Conservation (phyloP, 2,113 vertebrate genomes). For the Fulica atra region DNA sequence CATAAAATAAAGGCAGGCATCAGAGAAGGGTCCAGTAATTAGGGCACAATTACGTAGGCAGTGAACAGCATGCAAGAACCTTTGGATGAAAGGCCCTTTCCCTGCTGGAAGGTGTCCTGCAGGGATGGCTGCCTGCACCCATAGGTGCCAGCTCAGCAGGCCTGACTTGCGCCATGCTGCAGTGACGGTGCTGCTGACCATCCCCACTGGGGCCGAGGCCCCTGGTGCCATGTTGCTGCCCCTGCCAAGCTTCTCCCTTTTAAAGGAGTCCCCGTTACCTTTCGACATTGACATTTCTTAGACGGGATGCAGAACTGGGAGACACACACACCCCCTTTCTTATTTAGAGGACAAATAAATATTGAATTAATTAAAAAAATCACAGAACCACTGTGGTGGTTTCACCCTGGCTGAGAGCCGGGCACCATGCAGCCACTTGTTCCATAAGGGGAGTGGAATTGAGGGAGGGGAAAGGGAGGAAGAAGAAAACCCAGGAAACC, state of each 20-base stretch:
- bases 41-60: not conserved
- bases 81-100: not conserved
- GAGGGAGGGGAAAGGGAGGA: too few relatives aligned
- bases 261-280: not conserved
- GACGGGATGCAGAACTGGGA: not conserved
- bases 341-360: too few relatives aligned
- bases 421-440: too few relatives aligned
- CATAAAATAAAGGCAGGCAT: not conserved
- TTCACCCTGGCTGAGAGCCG: too few relatives aligned
- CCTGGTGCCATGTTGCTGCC: not conserved
- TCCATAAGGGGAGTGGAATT: too few relatives aligned
- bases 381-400: too few relatives aligned
- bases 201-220: too few relatives aligned
- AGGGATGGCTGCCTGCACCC: not conserved
- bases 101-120: too few relatives aligned
- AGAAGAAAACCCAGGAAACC: too few relatives aligned
- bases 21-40: not conserved
- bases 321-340: too few relatives aligned
- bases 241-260: not conserved
- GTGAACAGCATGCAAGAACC: too few relatives aligned
- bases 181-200: fast-evolving
- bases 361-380: too few relatives aligned
- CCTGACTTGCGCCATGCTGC: fast-evolving
- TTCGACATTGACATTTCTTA: not conserved
- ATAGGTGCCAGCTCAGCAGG: fast-evolving